phyloP scores from a whole-genome alignment of 1,140 invertebrate genomes.

The Gryllus bimaculatus region DNA sequence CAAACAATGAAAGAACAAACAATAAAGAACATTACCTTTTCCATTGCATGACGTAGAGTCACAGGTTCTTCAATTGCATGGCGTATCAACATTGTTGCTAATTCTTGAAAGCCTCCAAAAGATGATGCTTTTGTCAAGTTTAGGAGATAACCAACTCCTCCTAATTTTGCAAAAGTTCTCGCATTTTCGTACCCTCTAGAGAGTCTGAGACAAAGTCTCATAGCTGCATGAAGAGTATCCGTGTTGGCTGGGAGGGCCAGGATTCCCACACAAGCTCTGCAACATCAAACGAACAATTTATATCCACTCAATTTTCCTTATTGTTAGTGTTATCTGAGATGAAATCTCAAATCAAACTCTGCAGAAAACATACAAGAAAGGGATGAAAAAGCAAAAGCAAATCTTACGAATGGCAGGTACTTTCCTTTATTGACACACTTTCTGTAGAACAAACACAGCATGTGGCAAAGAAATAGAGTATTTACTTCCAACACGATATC shows the following conservation, averaged over 20 bases:
- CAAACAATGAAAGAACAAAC: too few relatives aligned
- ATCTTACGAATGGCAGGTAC: too few relatives aligned
- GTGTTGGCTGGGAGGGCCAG: constrained; percentile 59
- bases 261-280: constrained; percentile 57
- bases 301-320: too few relatives aligned
- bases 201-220: constrained; percentile 66
- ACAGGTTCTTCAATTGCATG: constrained; percentile 74
- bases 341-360: too few relatives aligned
- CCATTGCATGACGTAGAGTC: constrained; percentile 69
- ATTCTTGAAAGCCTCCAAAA: constrained; percentile 67
- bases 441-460: too few relatives aligned
- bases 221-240: constrained; percentile 67
- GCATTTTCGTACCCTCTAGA: constrained; percentile 70
- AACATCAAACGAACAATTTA: constrained; percentile 3
- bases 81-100: constrained; percentile 72
- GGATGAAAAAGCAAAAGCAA: too few relatives aligned
- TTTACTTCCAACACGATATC: too few relatives aligned
- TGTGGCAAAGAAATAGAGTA: too few relatives aligned
- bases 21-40: constrained; percentile 46
- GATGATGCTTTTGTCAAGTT: constrained; percentile 58
- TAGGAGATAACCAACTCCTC: constrained; percentile 62
- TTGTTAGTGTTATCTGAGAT: too few relatives aligned
- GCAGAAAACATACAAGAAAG: too few relatives aligned
- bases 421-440: too few relatives aligned
- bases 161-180: constrained; percentile 60